Percentiles rank a stretch among this genome's conserved stretches.
Evolutionary conservation across 2,888 invertebrate species (phyloP).

Genomic region (Chrysolina oricalcia): DNA sequence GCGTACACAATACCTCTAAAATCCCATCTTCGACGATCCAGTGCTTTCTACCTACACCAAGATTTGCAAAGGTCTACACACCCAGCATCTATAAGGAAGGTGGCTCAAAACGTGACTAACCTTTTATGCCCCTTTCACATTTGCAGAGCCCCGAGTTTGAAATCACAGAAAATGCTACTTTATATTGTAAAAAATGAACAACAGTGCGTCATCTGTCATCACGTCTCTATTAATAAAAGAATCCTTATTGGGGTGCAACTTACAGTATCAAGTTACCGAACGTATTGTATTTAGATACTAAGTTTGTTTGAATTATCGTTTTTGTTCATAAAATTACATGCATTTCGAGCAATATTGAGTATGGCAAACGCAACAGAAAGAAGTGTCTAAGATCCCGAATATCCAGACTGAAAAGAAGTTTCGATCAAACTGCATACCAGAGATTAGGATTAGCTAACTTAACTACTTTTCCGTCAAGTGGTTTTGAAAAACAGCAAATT

Average conservation of each 20-base stretch:
- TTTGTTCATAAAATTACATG: too few relatives aligned
- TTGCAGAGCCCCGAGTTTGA: background rate
- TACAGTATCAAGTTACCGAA: too few relatives aligned
- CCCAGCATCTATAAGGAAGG: background rate
- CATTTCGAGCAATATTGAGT: too few relatives aligned
- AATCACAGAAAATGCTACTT: background rate
- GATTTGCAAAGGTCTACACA: background rate
- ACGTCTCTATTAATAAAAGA: background rate
- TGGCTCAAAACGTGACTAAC: background rate
- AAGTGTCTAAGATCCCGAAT: too few relatives aligned
- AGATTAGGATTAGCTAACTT: too few relatives aligned
- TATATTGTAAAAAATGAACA: background rate
- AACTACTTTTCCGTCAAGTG: too few relatives aligned
- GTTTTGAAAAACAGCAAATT: too few relatives aligned
- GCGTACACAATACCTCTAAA: background rate
- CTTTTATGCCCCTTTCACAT: background rate
- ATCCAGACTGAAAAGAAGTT: too few relatives aligned
- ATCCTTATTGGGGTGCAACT: background rate
- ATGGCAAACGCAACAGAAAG: too few relatives aligned
- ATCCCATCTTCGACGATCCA: background rate
- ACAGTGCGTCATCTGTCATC: background rate
- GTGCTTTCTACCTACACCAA: background rate
- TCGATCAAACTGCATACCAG: too few relatives aligned
- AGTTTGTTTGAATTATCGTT: too few relatives aligned
- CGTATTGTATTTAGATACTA: too few relatives aligned